These are phyloP conservation scores for Brachirus orientalis DNA, from an alignment of 2,113 vertebrate genomes.

Conservation along the genomic window DNA sequence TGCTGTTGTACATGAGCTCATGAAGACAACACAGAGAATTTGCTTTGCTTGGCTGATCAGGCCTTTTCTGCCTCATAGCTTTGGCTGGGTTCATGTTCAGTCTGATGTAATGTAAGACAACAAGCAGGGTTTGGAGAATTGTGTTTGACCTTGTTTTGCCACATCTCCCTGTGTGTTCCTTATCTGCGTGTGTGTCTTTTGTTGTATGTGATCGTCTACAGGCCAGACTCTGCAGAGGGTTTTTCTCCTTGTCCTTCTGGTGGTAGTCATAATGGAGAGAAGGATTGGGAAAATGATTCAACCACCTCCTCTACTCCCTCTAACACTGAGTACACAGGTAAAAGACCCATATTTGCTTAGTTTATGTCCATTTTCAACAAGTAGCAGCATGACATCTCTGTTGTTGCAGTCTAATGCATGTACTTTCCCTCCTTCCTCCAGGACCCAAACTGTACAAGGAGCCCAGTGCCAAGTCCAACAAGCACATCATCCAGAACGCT, in stretches of 20 bases:
- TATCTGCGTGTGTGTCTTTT: slow-evolving; percentile 33
- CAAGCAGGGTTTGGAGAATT: slow-evolving; percentile 49
- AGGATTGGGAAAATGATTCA: slow-evolving; percentile 97
- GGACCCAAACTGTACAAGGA: slow-evolving; percentile 99
- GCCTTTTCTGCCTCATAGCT: slow-evolving; percentile 34
- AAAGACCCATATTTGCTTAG: neutral
- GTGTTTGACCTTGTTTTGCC: slow-evolving; percentile 58
- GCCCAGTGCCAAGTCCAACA: slow-evolving; percentile 98
- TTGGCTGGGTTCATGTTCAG: slow-evolving; percentile 1
- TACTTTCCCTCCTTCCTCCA: slow-evolving; percentile 55
- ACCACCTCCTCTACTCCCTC: slow-evolving; percentile 95
- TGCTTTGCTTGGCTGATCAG: slow-evolving; percentile 66
- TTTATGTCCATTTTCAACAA: neutral
- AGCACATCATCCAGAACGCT: slow-evolving; percentile 98
- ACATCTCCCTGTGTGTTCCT: slow-evolving; percentile 20
- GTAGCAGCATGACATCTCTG: neutral
- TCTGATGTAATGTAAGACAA: slow-evolving; percentile 50
- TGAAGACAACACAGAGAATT: slow-evolving; percentile 31
- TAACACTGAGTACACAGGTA: slow-evolving; percentile 97
- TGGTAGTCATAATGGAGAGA: slow-evolving; percentile 93
- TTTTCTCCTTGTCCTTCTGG: slow-evolving; percentile 90
- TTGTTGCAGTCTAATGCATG: slow-evolving; percentile 23
- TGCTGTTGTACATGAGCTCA: slow-evolving; percentile 29
- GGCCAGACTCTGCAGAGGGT: slow-evolving; percentile 93
- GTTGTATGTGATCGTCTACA: slow-evolving; percentile 65